Evolutionary conservation across 2,797 vertebrate species (phyloP).

Genomic region (Gambusia yucatana): DNA sequence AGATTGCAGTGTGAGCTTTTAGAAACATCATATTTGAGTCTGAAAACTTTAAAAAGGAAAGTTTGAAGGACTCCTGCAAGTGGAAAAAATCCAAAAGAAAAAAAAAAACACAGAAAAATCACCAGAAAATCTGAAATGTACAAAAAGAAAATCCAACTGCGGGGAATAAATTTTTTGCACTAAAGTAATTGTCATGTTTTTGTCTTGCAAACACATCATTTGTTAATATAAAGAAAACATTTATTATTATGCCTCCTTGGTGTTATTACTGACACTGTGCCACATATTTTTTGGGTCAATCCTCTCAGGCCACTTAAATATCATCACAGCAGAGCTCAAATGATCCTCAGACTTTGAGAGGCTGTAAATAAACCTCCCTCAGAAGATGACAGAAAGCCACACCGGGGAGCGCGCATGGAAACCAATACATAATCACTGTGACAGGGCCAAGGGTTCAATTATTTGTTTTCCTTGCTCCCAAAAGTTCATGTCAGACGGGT

Average conservation of each 20-base stretch:
- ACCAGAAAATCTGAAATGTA: background rate
- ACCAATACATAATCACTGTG: slow-evolving; percentile 77
- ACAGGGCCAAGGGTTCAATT: slow-evolving; percentile 83
- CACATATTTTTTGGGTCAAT: slow-evolving; percentile 14
- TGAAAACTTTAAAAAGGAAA: background rate
- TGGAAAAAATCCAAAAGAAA: background rate
- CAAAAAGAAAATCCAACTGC: background rate
- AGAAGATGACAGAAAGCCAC: slow-evolving; percentile 69
- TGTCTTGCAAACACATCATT: background rate
- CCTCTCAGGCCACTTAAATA: slow-evolving; percentile 46
- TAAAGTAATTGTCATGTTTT: background rate
- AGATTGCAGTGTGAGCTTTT: background rate
- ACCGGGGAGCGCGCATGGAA: slow-evolving; percentile 62
- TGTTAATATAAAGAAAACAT: background rate
- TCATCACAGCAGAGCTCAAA: slow-evolving; percentile 50
- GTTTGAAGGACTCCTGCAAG: background rate
- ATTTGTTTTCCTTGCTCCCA: slow-evolving; percentile 84
- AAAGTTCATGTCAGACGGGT: slow-evolving; percentile 84
- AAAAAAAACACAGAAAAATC: background rate
- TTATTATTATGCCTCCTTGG: background rate
- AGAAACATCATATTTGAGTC: background rate
- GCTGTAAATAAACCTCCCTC: slow-evolving; percentile 67
- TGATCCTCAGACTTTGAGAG: slow-evolving; percentile 51
- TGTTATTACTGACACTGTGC: slow-evolving; percentile 9
- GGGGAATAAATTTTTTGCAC: background rate